Evolutionary conservation across 2,888 invertebrate genomes (phyloP).

Genomic region (Ashinkailepas kermadecensis): DNA sequence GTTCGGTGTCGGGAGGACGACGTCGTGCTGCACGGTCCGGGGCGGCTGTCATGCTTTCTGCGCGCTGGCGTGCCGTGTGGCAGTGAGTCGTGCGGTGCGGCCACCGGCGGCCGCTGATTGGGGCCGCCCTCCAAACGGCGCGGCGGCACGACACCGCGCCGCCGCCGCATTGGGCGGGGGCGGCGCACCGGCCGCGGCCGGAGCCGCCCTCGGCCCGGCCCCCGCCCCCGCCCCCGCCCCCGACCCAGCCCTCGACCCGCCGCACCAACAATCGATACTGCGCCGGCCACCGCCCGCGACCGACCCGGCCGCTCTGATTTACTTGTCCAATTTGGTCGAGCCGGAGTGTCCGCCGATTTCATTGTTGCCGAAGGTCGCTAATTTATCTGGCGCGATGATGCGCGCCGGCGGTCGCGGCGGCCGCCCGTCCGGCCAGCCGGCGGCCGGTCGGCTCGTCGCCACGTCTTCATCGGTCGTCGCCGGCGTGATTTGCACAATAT

Average conservation of each 20-base stretch:
- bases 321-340: slow-evolving; percentile 13
- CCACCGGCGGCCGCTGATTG: neutral
- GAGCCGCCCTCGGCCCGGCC: slow-evolving; percentile 2
- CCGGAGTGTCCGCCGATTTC: slow-evolving; percentile 17
- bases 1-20: too few species aligned
- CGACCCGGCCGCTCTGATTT: neutral
- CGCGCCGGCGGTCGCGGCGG: neutral
- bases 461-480: neutral
- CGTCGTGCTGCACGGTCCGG: too few species aligned
- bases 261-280: neutral
- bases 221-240: slow-evolving; percentile 4
- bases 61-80: neutral
- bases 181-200: neutral
- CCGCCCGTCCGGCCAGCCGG: neutral
- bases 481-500: neutral
- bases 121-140: neutral
- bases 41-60: neutral
- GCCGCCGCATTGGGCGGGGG: neutral
- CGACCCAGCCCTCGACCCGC: neutral
- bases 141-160: neutral
- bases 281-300: neutral
- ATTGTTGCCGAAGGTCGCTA: slow-evolving; percentile 12
- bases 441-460: neutral
- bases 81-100: neutral
- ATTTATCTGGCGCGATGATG: slow-evolving; percentile 11